Evolutionary conservation across 2,113 vertebrate species (phyloP).

Genomic region (Gadus macrocephalus): DNA sequence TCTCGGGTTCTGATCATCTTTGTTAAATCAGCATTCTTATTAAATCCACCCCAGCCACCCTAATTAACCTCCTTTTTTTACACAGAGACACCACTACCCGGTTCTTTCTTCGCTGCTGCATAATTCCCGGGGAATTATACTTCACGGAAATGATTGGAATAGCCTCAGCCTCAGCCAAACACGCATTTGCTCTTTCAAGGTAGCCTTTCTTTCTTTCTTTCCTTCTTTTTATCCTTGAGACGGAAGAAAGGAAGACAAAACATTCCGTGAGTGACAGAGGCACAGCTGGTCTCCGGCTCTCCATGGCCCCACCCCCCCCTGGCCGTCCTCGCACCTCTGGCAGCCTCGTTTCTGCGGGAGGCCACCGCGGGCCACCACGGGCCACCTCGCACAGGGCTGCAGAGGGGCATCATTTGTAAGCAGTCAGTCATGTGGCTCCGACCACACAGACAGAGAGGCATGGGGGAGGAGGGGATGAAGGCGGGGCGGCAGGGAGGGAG

Average conservation of each 20-base stretch:
- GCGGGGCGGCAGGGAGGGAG: background rate
- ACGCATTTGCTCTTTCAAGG: too few relatives aligned
- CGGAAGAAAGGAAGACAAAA: too few relatives aligned
- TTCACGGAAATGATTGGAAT: background rate
- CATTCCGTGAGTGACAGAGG: too few relatives aligned
- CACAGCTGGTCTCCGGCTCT: too few relatives aligned
- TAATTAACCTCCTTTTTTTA: background rate
- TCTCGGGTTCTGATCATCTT: background rate
- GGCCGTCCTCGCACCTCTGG: background rate
- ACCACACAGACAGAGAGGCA: conserved; percentile 4
- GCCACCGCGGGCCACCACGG: background rate
- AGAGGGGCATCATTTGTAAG: conserved; percentile 28
- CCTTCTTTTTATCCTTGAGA: too few relatives aligned
- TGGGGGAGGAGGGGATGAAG: background rate
- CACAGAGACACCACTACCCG: background rate
- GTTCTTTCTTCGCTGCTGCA: background rate
- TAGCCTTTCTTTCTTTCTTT: too few relatives aligned
- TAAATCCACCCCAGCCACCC: background rate
- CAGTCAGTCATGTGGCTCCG: conserved; percentile 15
- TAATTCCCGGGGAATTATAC: background rate
- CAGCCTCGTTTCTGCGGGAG: background rate
- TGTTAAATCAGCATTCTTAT: background rate
- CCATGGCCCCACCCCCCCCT: too few relatives aligned
- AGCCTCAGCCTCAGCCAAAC: background rate
- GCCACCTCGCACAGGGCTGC: background rate